These are phyloP conservation scores for Oreochromis mossambicus DNA, from an alignment of 2,797 vertebrate species.

Conservation along the genomic window DNA sequence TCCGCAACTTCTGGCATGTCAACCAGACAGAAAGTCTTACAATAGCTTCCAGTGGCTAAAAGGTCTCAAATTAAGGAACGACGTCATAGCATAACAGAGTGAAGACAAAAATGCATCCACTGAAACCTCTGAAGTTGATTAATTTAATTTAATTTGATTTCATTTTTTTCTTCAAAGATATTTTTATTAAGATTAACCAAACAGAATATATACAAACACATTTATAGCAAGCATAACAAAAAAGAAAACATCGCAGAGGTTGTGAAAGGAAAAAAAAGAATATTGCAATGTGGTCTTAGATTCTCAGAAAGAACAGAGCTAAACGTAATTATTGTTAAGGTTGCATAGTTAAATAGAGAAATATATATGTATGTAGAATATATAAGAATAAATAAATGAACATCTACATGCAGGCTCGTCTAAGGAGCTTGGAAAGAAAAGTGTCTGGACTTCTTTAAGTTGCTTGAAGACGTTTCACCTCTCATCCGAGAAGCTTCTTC, in stretches of 20 bases:
- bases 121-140: neutral
- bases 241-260: neutral
- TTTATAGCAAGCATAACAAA: neutral
- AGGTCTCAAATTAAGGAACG: neutral
- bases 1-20: neutral
- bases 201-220: neutral
- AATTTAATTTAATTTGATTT: neutral
- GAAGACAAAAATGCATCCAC: neutral
- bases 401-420: neutral
- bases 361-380: neutral
- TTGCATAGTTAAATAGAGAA: neutral
- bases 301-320: neutral
- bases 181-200: neutral
- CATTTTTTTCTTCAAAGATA: neutral
- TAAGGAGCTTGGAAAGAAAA: no score
- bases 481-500: no score
- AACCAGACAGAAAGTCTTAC: neutral
- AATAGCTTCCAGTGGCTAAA: neutral
- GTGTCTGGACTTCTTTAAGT: no score
- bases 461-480: no score
- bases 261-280: neutral
- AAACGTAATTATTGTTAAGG: neutral
- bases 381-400: neutral
- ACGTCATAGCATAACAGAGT: neutral
- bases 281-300: neutral